phyloP scores from a whole-genome alignment of 2,113 vertebrate genomes.

The Ciconia stormi region DNA sequence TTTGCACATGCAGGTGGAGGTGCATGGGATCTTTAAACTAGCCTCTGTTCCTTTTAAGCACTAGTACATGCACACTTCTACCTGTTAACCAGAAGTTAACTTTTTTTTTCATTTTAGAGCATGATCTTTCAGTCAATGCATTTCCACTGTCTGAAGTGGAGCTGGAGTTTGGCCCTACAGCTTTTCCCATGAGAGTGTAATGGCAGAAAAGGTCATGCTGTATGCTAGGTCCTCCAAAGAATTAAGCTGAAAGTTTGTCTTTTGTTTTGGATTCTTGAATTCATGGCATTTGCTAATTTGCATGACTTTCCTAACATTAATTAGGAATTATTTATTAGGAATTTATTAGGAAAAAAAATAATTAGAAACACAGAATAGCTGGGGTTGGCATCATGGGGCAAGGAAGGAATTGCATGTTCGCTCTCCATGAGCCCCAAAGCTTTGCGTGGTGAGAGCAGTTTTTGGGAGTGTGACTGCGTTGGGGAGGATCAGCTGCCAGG shows the following conservation, averaged over 20 bases:
- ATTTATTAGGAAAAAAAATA: too few relatives aligned
- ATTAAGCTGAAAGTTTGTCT: background rate
- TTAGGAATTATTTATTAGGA: background rate
- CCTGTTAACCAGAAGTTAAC: background rate
- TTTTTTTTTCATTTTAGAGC: background rate
- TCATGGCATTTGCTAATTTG: background rate
- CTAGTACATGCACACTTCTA: background rate
- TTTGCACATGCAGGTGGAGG: background rate
- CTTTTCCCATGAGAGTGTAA: background rate
- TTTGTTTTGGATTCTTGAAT: background rate
- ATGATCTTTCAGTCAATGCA: background rate
- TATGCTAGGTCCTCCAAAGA: background rate
- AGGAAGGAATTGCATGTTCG: accelerated
- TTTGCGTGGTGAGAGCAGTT: background rate
- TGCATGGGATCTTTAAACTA: background rate
- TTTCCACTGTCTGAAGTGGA: background rate
- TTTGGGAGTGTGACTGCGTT: accelerated
- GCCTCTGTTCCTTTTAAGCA: background rate
- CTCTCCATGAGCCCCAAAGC: background rate
- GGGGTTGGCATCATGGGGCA: background rate
- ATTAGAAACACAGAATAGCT: background rate
- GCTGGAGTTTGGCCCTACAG: background rate
- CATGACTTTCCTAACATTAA: background rate
- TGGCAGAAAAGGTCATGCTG: background rate
- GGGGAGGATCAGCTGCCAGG: background rate